Conservation (phyloP, 2,113 vertebrate genomes). For the Mionectes macconnelli region DNA sequence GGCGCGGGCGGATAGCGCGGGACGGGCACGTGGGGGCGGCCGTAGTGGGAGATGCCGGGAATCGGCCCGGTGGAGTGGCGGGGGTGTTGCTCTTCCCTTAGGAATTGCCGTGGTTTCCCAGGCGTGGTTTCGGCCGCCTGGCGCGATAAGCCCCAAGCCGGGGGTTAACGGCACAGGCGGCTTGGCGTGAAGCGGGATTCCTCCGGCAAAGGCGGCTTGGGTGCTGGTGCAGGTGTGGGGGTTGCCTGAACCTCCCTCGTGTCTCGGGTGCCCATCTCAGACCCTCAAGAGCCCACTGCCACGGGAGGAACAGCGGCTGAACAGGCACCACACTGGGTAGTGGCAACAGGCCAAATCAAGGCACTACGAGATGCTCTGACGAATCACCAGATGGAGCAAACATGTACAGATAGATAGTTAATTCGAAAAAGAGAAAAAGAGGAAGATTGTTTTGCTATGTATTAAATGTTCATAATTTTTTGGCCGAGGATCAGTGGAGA, state of each 20-base stretch:
- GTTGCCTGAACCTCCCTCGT: fast-evolving
- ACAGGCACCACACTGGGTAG: fast-evolving
- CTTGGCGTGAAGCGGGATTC: fast-evolving
- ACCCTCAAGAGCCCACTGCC: neutral
- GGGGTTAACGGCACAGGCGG: neutral
- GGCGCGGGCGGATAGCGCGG: neutral
- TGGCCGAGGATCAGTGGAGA: neutral
- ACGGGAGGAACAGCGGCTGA: too few species aligned
- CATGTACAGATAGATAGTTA: fast-evolving
- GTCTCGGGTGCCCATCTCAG: neutral
- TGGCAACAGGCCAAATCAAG: fast-evolving
- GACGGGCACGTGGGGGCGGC: neutral
- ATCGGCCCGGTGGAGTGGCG: fast-evolving
- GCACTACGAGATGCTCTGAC: neutral
- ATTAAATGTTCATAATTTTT: neutral
- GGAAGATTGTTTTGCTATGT: neutral
- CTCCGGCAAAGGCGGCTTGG: fast-evolving
- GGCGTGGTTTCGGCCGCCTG: fast-evolving
- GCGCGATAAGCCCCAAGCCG: fast-evolving
- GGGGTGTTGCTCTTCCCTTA: fast-evolving
- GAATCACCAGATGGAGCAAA: fast-evolving
- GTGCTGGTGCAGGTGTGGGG: neutral
- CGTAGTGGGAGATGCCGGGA: too few species aligned
- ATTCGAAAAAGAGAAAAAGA: neutral
- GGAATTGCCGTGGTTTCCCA: fast-evolving